Evolutionary conservation across 1,140 invertebrate species (phyloP).

Genomic region (Stenopsyche tienmushanensis): DNA sequence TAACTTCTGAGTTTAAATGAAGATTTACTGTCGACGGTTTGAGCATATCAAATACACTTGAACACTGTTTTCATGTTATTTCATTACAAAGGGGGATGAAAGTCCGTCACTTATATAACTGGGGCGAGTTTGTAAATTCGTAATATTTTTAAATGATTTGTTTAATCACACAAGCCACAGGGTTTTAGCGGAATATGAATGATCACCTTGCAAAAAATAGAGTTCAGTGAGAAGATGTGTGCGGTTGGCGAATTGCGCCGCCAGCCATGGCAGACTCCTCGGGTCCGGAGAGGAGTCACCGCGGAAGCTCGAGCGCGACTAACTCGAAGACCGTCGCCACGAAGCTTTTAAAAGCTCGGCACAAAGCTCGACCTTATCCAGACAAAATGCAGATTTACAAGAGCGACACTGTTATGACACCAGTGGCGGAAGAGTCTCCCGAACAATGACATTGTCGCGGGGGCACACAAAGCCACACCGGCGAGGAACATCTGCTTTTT

Average conservation of each 20-base stretch:
- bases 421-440: neutral
- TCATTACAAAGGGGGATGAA: too few relatives aligned
- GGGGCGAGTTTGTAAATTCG: neutral
- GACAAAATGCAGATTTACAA: neutral
- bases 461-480: neutral
- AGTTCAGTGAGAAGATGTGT: neutral
- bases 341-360: constrained; percentile 20
- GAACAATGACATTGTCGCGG: neutral
- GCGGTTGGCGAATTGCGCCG: constrained; percentile 5
- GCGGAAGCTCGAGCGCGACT: constrained; percentile 25
- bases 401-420: neutral
- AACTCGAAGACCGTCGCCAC: neutral
- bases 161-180: neutral
- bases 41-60: too few relatives aligned
- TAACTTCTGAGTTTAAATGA: too few relatives aligned
- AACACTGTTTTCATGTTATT: too few relatives aligned
- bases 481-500: constrained; percentile 1
- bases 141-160: neutral
- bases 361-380: constrained; percentile 8
- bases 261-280: constrained; percentile 21
- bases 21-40: too few relatives aligned
- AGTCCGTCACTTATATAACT: too few relatives aligned
- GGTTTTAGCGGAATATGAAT: neutral
- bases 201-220: neutral
- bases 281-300: neutral